Base-by-base conservation (phyloP, 2,888 invertebrate genomes). In the Drosophila tripunctata region DNA sequence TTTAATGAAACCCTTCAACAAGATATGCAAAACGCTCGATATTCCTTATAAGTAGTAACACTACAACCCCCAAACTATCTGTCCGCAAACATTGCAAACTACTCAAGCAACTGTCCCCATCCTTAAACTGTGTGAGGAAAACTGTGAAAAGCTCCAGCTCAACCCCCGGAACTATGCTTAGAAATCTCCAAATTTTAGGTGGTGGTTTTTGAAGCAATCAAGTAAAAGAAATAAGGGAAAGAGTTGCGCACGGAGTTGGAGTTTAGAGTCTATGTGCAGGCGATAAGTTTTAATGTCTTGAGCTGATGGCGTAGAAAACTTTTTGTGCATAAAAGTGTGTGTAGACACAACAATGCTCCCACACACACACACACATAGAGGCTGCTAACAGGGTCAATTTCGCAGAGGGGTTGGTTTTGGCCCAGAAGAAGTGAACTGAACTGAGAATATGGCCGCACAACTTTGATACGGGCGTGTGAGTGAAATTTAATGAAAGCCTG, bases 211-310 rank as follows among this genome's bases (percentile, higher is more conserved):
- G 6, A 70, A 45, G 61, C 67, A 58, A 67, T 66, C 62, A 44
- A 43, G 45, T n/a, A 40, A 54, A 7, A 30, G 17, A 38, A 8
- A 3, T 10, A 27, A 33, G n/a, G 45, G 51, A 33, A 36, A 22
- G 38, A 30, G 50, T n/a, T 48, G 61, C 21, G 55, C 38, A 10
- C 40, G 40, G 41, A 56, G 56, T 35, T 35, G 36, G 52, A 21
- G 38, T 40, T 40, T 12, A 7, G 22, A 30, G 38, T 38, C 31
- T 63, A 52, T 58, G 57, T 62, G 71, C 77, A 64, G 84, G 80
- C 87, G 84, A 83, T 88, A 84, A 86, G 88, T 86, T 84, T 84
- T 88, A 79, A 88, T 84, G 84, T 84, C 84, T 84, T 84, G 81
- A 86, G 83, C 87, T 86, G 88, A 84, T 84, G 86, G 84, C 83